Evolutionary conservation across 1,140 invertebrate genomes (phyloP).

Genomic region (Drosophila pseudoobscura): DNA sequence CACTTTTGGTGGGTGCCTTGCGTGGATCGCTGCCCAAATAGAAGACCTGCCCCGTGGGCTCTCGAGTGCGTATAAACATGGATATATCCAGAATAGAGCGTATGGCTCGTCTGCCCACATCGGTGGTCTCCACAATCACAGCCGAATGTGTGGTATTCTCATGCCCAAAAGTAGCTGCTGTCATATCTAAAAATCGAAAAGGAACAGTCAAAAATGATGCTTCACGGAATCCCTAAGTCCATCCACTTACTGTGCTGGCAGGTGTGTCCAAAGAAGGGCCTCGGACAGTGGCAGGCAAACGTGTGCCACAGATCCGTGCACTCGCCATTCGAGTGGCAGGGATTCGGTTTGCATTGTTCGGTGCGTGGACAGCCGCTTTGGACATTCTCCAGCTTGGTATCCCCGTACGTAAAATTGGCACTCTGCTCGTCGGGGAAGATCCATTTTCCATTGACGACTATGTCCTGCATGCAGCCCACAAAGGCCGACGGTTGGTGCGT

Average conservation of each 20-base stretch:
- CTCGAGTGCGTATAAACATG: constrained; percentile 95
- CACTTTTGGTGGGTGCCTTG: constrained; percentile 67
- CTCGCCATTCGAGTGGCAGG: constrained; percentile 92
- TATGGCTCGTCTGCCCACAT: constrained; percentile 88
- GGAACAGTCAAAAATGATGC: neutral
- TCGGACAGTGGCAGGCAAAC: constrained; percentile 93
- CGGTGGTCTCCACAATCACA: constrained; percentile 89
- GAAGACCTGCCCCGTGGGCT: constrained; percentile 93
- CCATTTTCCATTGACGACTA: constrained; percentile 93
- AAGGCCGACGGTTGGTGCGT: constrained; percentile 90
- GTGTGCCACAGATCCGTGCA: constrained; percentile 95
- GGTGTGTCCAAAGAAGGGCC: constrained; percentile 93
- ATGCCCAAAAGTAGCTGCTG: constrained; percentile 95
- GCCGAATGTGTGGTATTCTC: constrained; percentile 89
- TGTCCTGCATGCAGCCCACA: constrained; percentile 96
- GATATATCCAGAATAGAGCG: constrained; percentile 93
- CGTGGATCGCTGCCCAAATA: constrained; percentile 90
- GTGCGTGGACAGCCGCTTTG: constrained; percentile 90
- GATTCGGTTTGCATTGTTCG: constrained; percentile 93
- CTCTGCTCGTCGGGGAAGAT: constrained; percentile 84
- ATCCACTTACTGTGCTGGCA: constrained; percentile 92
- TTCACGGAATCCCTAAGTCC: accelerated
- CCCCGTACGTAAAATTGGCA: constrained; percentile 41
- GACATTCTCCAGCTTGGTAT: constrained; percentile 84
- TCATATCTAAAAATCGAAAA: constrained; percentile 87